Conservation (phyloP, 2,888 invertebrate genomes). For the Eremobia ochroleuca region DNA sequence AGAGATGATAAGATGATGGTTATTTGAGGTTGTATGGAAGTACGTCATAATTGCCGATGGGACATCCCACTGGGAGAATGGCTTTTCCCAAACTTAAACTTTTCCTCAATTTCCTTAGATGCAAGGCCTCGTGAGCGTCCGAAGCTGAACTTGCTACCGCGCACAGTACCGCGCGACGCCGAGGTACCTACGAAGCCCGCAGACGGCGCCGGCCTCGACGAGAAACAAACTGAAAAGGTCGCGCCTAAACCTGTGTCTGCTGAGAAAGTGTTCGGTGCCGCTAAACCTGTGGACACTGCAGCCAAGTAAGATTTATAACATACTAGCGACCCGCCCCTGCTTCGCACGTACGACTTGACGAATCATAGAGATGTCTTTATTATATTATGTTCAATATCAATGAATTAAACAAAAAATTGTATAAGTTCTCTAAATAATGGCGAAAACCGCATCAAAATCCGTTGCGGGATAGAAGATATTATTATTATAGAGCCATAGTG, state of each 20-base stretch:
- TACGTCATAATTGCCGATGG: background rate
- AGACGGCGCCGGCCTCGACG: conserved; percentile 75
- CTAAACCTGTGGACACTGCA: conserved; percentile 98
- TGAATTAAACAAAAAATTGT: background rate
- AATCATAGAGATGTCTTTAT: background rate
- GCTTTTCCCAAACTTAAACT: background rate
- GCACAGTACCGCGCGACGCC: conserved; percentile 93
- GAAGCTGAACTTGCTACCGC: conserved; percentile 95
- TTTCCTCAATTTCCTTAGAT: conserved; percentile 66
- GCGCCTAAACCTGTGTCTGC: conserved; percentile 90
- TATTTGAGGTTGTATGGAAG: background rate
- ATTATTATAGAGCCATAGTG: background rate
- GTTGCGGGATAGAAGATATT: background rate
- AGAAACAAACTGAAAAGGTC: conserved; percentile 74
- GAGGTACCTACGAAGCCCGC: conserved; percentile 82
- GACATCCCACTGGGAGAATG: background rate
- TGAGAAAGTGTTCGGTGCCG: conserved; percentile 97
- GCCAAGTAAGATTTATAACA: conserved; percentile 91
- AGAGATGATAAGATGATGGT: too few species aligned
- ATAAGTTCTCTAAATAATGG: background rate
- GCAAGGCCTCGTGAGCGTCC: conserved; percentile 93
- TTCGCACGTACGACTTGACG: background rate
- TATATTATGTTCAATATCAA: background rate
- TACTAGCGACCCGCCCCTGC: background rate
- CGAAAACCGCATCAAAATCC: too few species aligned